Evolutionary conservation across 1,140 invertebrate genomes (phyloP).

Genomic region (Meloidogyne hapla): DNA sequence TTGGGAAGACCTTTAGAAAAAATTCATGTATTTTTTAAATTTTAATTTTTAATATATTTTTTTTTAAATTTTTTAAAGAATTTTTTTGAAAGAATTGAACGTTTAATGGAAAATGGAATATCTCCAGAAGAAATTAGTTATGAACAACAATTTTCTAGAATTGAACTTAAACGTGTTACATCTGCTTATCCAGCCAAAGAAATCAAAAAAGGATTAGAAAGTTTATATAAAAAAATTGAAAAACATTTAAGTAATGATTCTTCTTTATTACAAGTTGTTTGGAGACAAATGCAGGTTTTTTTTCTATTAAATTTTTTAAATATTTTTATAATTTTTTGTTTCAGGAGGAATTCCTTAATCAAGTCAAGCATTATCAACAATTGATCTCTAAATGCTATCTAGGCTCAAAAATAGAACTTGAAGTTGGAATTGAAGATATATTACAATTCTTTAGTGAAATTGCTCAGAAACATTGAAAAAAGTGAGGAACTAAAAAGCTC

Average conservation of each 20-base stretch:
- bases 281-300: conserved; percentile 89
- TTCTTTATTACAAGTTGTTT: conserved; percentile 91
- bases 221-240: conserved; percentile 92
- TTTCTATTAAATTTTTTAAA: conserved; percentile 10
- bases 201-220: conserved; percentile 90
- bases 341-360: conserved; percentile 91
- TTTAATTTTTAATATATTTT: conserved; percentile 4
- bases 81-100: conserved; percentile 87
- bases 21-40: conserved; percentile 74
- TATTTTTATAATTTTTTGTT: conserved; percentile 1
- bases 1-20: conserved; percentile 93
- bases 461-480: conserved; percentile 79
- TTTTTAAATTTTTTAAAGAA: conserved; percentile 42
- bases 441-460: conserved; percentile 96
- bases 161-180: conserved; percentile 90
- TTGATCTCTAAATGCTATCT: conserved; percentile 94
- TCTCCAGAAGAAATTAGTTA: conserved; percentile 96
- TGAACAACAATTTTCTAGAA: conserved; percentile 93
- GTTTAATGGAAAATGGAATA: conserved; percentile 83
- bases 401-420: conserved; percentile 85
- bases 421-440: conserved; percentile 94
- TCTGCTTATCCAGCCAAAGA: conserved; percentile 90
- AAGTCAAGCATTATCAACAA: conserved; percentile 89
- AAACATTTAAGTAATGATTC: conserved; percentile 94
- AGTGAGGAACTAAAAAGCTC: no score